phyloP scores from a whole-genome alignment of 2,113 vertebrate genomes.

The Phrynocephalus versicolor region DNA sequence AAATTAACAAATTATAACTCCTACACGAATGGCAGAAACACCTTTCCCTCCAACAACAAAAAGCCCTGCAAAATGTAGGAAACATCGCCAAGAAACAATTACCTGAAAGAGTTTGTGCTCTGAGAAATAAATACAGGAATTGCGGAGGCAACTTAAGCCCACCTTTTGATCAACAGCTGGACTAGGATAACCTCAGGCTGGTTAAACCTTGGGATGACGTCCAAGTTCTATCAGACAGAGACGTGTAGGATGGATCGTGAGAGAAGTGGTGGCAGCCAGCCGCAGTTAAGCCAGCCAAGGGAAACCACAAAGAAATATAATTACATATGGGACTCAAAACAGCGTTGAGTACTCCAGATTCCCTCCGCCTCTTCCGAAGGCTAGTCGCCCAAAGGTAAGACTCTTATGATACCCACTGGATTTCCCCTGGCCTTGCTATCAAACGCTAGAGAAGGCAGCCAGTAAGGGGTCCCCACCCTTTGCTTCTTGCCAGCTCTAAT shows the following conservation, averaged over 20 bases:
- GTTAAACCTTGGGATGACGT: neutral
- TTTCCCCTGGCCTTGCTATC: constrained; percentile 21
- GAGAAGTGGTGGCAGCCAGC: neutral
- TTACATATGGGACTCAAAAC: neutral
- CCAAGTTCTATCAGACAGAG: neutral
- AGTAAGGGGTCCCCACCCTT: neutral
- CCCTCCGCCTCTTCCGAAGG: neutral
- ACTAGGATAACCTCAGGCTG: neutral
- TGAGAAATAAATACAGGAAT: neutral
- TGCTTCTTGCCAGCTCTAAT: constrained; percentile 5
- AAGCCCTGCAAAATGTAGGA: neutral
- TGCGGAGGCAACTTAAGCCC: neutral
- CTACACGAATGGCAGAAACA: neutral
- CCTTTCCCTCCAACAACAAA: neutral
- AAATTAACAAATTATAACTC: neutral
- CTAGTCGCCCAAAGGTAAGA: neutral
- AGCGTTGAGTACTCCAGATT: no score
- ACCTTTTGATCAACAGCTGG: neutral
- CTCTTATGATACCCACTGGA: neutral
- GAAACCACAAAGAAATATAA: neutral
- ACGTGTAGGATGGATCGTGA: neutral
- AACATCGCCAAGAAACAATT: neutral
- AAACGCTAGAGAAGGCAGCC: constrained; percentile 6
- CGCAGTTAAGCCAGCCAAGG: neutral
- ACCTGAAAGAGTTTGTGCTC: neutral